Conservation (phyloP, 2,888 invertebrate species). For the Microctonus aethiopoides region DNA sequence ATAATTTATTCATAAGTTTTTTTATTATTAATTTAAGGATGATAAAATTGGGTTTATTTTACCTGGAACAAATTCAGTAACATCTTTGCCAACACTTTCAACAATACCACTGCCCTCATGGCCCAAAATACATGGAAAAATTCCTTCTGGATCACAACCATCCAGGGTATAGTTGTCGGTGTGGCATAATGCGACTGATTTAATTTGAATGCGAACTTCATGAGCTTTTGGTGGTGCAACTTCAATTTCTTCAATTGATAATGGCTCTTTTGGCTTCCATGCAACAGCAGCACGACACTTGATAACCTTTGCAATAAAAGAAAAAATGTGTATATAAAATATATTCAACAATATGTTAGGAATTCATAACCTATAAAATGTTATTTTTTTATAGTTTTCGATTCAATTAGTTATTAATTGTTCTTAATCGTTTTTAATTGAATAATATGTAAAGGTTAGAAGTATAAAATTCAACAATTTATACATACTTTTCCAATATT, state of each 20-base stretch:
- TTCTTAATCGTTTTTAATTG: neutral
- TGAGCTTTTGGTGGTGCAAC: constrained; percentile 94
- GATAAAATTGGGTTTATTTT: constrained; percentile 32
- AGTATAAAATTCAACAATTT: neutral
- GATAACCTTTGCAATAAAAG: constrained; percentile 75
- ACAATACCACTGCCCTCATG: constrained; percentile 98
- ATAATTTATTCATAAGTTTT: neutral
- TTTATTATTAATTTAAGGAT: neutral
- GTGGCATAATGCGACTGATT: constrained; percentile 88
- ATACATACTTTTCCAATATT: constrained; percentile 54
- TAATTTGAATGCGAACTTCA: constrained; percentile 87
- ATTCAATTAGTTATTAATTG: neutral
- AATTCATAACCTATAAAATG: neutral
- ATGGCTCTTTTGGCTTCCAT: constrained; percentile 91
- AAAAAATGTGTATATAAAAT: constrained; percentile 19
- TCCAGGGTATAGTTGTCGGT: constrained; percentile 92
- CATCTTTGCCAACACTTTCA: constrained; percentile 95
- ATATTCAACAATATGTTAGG: neutral
- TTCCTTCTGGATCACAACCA: constrained; percentile 90
- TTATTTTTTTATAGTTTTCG: too few species aligned
- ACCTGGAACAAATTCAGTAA: constrained; percentile 86
- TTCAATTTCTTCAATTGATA: constrained; percentile 90
- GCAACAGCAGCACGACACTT: constrained; percentile 96
- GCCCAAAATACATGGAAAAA: constrained; percentile 92
- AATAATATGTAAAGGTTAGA: neutral